Percentiles rank a stretch among this genome's conserved stretches.
Conservation (phyloP, 2,113 vertebrate genomes). For the Octodon degus region DNA sequence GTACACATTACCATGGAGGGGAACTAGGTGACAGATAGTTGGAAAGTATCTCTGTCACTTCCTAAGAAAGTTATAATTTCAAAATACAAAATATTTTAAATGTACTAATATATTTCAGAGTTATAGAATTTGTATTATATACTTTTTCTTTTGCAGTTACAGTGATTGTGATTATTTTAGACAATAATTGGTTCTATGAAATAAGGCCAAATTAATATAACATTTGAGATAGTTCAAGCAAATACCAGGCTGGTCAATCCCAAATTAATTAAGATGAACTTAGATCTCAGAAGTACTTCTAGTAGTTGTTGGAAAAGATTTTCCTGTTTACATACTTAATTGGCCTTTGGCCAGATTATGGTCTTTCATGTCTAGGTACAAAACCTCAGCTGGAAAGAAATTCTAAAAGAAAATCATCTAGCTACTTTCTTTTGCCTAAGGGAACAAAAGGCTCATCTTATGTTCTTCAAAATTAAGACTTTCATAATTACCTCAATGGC, state of each 20-base stretch:
- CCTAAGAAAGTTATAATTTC: background rate
- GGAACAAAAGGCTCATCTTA: conserved; percentile 25
- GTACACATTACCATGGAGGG: background rate
- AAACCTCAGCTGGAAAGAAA: conserved; percentile 36
- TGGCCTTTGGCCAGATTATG: background rate
- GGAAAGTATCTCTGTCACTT: background rate
- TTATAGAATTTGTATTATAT: background rate
- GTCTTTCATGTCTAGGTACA: background rate
- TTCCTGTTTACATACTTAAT: background rate
- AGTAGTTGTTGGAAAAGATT: background rate
- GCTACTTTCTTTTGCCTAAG: conserved; percentile 22
- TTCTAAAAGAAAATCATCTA: conserved; percentile 21
- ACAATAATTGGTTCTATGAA: conserved; percentile 29
- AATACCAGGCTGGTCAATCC: conserved; percentile 7
- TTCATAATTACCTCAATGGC: conserved; percentile 43
- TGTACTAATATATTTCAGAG: conserved; percentile 5
- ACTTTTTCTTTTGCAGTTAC: background rate
- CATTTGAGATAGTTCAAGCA: conserved; percentile 59
- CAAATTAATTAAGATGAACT: conserved; percentile 55
- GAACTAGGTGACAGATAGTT: background rate
- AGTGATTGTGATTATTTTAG: conserved; percentile 21
- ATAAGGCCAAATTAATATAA: background rate
- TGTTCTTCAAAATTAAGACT: conserved; percentile 30
- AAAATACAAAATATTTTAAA: background rate
- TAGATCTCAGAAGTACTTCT: background rate